Base-by-base conservation (phyloP, 2,113 vertebrate species). In the Halcyon malimbica region DNA sequence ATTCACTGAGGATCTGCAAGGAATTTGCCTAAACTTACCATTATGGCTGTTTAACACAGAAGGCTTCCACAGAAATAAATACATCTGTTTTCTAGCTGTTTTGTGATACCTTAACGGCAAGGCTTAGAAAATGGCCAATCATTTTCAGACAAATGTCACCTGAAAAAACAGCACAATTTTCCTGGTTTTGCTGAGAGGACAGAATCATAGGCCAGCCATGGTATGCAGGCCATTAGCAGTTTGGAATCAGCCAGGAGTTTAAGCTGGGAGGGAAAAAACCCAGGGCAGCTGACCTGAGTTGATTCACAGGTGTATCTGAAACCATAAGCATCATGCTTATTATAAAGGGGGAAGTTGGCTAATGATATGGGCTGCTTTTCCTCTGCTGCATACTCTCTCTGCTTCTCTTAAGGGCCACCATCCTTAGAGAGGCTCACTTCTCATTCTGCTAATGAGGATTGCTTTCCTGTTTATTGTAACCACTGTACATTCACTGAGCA, bases 1-100 rank as follows among this genome's bases (percentile, higher is more conserved):
- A 56, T 79, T 19, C 51, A 56, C 13, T 31, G 33, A 50, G 16
- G 39, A 29, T 59, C 39, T 74, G 33, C 13, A 79, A 90, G n/a
- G 71, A 90, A 70, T 88, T 95, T 77, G 39, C 69, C 50, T 93
- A 68, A 90, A 89, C 77, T 89, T 92, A 68, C 57, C 42, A 44
- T 51, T 17, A 19, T 46, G 41, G 35, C 14, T 91, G 42, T 82
- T 92, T 78, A 95, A 62, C 31, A 46, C 24, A 75, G 46, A 15
- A 65, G 29, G 31, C 12, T 80, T 95, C 86, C 87, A 44, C 44
- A 80, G 68, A 94, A 65, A 83, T 62, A 71, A 93, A 89, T 57
- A 48, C 17, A 84, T 67, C 25, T 7, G 21, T 91, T 95, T 85
- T 94, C 69, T 79, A 87, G 31, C 16, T 91, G 42, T 10, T 95